Base-by-base conservation (phyloP, 2,797 vertebrate genomes). In the Halcyon smyrnensis region DNA sequence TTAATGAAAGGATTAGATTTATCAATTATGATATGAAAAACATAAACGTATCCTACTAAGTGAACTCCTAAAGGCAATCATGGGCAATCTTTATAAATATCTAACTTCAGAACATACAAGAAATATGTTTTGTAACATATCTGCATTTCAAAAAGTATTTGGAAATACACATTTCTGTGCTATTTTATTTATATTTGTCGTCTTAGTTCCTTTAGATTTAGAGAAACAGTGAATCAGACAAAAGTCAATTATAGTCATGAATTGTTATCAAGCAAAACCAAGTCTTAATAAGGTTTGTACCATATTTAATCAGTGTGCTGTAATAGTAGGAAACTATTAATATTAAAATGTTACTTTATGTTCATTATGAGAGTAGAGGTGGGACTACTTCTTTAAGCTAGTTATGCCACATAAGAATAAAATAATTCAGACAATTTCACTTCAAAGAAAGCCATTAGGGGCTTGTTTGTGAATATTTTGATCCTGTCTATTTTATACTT, bases 171-270 rank as follows among this genome's bases (percentile, higher is more conserved):
- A 78, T 94, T 62, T 57, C 87, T 91, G 43, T 68, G 65, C 50
- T 81, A 43, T 93, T 93, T 95, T 84, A 36, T 91, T 93, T 94
- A 76, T 93, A 93, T 89, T 87, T 95, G 75, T 96, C 63, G 19
- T 34, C 60, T 94, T 86, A 97, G 74, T 94, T 88, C 87, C 94
- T 91, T 93, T 91, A 88, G 96, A 97, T 85, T 96, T 96, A 94
- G 80, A 93, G 75, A 95, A 97, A 94, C 1, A 3, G 53, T 80
- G 50, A 64, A 94, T 96, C 76, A 95, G 97, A 94, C 48, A 95
- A 71, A 95, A 83, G 68, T 92, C 56, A 95, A 82, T 97, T 91
- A 89, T 18, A 93, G 67, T 73, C 64, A 32, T 68, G n/a, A 48
- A 93, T 64, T 96, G 71, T 78, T 94, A 64, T 45, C 60, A 89